Evolutionary conservation across 2,797 vertebrate species (phyloP).

Genomic region (Amblyraja radiata): DNA sequence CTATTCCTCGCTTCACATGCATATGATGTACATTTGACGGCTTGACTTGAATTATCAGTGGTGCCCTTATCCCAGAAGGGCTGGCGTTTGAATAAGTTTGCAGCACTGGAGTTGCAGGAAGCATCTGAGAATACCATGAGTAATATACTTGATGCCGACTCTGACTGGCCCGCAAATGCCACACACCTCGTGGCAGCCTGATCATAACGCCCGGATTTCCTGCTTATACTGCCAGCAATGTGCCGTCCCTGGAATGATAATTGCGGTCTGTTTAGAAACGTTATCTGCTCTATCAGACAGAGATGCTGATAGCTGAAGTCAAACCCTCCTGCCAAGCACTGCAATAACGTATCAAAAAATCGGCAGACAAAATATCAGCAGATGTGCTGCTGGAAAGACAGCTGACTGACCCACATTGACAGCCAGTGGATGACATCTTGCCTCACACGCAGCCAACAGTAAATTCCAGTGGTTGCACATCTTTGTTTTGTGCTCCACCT

Average conservation of each 20-base stretch:
- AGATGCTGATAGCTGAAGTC: conserved; percentile 20
- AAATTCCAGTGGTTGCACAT: not conserved
- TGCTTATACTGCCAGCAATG: not conserved
- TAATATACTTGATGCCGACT: not conserved
- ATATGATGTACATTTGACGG: too few species aligned
- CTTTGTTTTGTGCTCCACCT: not conserved
- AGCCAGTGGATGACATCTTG: not conserved
- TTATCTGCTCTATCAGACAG: conserved; percentile 14
- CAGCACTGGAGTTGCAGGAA: not conserved
- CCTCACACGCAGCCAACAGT: not conserved
- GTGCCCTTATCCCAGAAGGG: not conserved
- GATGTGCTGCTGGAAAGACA: not conserved
- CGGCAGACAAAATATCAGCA: conserved; percentile 29
- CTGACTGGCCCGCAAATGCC: not conserved
- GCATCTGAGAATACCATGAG: not conserved
- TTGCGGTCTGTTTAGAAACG: conserved; percentile 11
- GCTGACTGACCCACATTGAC: not conserved
- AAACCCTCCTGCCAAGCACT: not conserved
- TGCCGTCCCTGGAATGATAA: not conserved
- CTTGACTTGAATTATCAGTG: not conserved
- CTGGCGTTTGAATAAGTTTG: not conserved
- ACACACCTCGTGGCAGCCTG: not conserved
- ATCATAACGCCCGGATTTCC: not conserved
- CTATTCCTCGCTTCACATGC: too few species aligned
- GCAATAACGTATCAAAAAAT: conserved; percentile 9